A percentile compares a stretch with the other conserved stretches of the same genome.
These are phyloP conservation scores for Philereme vetulata DNA, from an alignment of 2,888 invertebrate species.

Conservation along the genomic window DNA sequence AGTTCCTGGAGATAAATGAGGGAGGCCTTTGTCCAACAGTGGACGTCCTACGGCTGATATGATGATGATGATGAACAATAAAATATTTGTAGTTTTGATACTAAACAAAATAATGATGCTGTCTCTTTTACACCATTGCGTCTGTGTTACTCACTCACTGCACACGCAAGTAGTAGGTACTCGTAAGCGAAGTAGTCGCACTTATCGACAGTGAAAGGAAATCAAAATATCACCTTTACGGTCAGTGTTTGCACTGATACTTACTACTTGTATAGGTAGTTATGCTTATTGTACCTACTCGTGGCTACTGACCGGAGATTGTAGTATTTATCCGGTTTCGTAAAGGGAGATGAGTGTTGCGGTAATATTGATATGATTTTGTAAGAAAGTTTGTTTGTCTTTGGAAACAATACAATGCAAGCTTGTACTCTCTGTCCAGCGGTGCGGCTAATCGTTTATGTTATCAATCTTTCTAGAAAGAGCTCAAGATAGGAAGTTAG, in stretches of 20 bases:
- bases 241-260: slow-evolving; percentile 15
- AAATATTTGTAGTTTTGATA: no score
- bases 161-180: slow-evolving; percentile 31
- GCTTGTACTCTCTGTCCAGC: no score
- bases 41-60: no score
- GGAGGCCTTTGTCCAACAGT: no score
- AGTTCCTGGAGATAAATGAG: no score
- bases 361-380: neutral
- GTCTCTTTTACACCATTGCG: neutral
- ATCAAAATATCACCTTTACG: slow-evolving; percentile 47
- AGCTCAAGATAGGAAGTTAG: no score
- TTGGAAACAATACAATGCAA: no score
- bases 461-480: no score
- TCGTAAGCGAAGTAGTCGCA: slow-evolving; percentile 42
- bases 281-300: neutral
- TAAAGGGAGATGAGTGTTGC: slow-evolving; percentile 1
- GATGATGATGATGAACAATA: no score
- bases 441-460: no score
- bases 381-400: no score
- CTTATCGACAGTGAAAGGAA: slow-evolving; percentile 52
- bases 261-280: neutral
- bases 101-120: no score
- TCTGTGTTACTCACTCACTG: slow-evolving; percentile 7
- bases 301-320: slow-evolving; percentile 4
- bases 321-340: slow-evolving; percentile 6